These are phyloP conservation scores for Mormyrus iriodes DNA, from an alignment of 2,113 vertebrate species.

Conservation along the genomic window DNA sequence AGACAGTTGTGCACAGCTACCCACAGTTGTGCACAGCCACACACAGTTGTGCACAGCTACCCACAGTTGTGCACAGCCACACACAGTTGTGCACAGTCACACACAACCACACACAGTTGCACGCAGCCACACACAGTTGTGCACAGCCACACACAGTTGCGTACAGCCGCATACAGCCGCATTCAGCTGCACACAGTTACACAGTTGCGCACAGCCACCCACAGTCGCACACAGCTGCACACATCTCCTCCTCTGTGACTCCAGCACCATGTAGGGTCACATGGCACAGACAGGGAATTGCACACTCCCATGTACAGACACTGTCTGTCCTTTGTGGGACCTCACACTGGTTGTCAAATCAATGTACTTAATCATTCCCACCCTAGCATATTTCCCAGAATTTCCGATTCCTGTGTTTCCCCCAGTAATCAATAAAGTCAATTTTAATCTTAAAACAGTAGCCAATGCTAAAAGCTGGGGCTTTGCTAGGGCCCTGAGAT, in stretches of 20 bases:
- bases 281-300: background rate
- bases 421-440: background rate
- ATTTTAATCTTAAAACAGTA: no score
- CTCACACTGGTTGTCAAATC: background rate
- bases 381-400: background rate
- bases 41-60: no score
- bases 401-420: background rate
- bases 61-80: no score
- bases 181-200: no score
- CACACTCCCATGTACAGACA: background rate
- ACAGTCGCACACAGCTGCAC: background rate
- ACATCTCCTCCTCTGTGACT: background rate
- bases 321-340: background rate
- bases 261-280: background rate
- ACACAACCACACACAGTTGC: no score
- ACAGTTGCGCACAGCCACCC: no score
- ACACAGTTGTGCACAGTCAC: background rate
- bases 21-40: no score
- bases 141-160: no score
- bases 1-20: background rate
- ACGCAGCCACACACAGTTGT: background rate
- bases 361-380: background rate
- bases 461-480: background rate
- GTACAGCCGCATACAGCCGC: no score
- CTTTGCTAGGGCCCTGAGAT: background rate